phyloP scores from a whole-genome alignment of 2,113 vertebrate genomes.

The Tilapia sparmanii region DNA sequence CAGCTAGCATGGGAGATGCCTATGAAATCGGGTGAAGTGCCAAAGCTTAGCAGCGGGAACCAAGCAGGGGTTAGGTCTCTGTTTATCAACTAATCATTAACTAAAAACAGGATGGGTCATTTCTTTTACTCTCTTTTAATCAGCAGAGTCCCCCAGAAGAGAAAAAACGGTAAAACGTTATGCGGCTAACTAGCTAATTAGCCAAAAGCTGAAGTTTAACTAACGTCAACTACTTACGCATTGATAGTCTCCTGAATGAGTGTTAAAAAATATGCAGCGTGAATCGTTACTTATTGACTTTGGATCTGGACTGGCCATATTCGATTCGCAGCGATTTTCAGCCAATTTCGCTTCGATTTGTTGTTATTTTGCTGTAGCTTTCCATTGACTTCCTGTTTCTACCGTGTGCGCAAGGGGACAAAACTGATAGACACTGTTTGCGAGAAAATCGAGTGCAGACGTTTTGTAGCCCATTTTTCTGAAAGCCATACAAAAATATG shows the following conservation, averaged over 20 bases:
- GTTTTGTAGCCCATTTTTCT: background rate
- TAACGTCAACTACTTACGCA: constrained; percentile 67
- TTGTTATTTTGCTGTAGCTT: constrained; percentile 33
- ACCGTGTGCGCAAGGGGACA: constrained; percentile 55
- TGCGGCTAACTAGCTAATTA: constrained; percentile 8
- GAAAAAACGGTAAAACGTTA: background rate
- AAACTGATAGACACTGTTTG: background rate
- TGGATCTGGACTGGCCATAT: constrained; percentile 22
- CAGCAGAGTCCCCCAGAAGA: background rate
- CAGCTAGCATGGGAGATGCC: background rate
- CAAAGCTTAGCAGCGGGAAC: background rate
- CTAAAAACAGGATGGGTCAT: background rate
- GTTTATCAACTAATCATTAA: background rate
- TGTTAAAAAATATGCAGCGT: constrained; percentile 61
- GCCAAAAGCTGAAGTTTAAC: background rate
- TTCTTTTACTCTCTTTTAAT: background rate
- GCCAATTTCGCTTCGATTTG: background rate
- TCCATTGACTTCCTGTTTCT: constrained; percentile 45
- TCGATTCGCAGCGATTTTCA: background rate
- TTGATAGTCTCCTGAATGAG: constrained; percentile 62
- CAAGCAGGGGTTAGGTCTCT: background rate
- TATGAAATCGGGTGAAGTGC: background rate
- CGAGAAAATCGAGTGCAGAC: background rate
- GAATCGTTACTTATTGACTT: constrained; percentile 34
- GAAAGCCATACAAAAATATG: background rate